Base-by-base conservation (phyloP, 2,113 vertebrate genomes). In the Ifrita kowaldi region DNA sequence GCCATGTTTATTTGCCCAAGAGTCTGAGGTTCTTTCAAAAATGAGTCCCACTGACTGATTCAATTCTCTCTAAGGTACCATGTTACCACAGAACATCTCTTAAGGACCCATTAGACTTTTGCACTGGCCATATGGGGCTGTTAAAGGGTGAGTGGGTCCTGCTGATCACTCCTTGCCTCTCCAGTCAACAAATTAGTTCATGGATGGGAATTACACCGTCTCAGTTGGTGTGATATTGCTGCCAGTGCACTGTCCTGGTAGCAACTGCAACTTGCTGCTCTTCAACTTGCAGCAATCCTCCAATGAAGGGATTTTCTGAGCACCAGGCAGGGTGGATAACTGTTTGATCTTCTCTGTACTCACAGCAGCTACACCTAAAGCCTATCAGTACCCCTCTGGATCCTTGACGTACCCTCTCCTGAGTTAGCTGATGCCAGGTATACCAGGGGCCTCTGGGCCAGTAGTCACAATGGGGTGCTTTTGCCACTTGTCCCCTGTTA, bases 381-480 rank as follows among this genome's bases (percentile, higher is more conserved):
- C 23, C 18, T 26, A 27, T 19, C 49, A 33, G 9, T 5, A 39
- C 1, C 14, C n/a, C 28, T 33, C 1, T 4, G n/a, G 9, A 55
- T 47, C 28, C 1, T 18, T 47, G 11, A 39, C n/a, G 47, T 39
- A 33, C 28, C 4, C n/a, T 55, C 12, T 64, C 24, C 17, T 9
- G 17, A 63, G 2, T 2, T 1, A 44, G 11, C 0, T 27, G 57
- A 53, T 16, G 3, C 6, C 7, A 7, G 50, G 35, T 30, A n/a
- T 50, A 60, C 24, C 10, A n/a, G 15, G 19, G 16, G 30, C 15
- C 35, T 42, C 79, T 50, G 14, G 16, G 65, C 11, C 65, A 70
- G 23, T 60, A 70, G 23, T 60, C 24, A 35, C 44, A 6, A 30
- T 9, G 9, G 35, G 30, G 12, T 37, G 56, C 17, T 71, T 63